A percentile compares a stretch with the other conserved stretches of the same genome.
These are phyloP conservation scores for Anthopleura xanthogrammica DNA, from an alignment of 92 coral and sea anemone genomes.

Conservation along the genomic window DNA sequence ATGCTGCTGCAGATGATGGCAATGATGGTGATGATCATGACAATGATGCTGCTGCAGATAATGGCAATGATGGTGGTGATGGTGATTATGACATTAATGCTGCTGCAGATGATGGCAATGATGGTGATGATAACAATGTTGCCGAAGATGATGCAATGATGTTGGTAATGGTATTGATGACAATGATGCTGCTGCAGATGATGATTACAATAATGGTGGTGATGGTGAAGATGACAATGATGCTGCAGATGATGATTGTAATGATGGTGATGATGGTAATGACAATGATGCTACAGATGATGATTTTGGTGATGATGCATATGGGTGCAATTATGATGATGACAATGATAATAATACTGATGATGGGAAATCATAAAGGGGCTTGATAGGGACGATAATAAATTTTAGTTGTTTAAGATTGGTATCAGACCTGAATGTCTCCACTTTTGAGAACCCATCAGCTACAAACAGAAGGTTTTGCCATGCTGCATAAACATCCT, in stretches of 20 bases:
- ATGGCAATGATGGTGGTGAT: too few relatives aligned
- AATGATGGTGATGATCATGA: neutral
- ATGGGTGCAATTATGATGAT: neutral
- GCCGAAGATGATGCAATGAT: too few relatives aligned
- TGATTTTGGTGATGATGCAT: too few relatives aligned
- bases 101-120: neutral
- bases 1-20: too few relatives aligned
- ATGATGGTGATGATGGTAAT: neutral
- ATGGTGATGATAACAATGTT: too few relatives aligned
- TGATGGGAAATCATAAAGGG: neutral
- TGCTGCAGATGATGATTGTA: too few relatives aligned
- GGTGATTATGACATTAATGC: too few relatives aligned
- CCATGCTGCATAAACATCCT: conserved; percentile 80
- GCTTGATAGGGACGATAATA: neutral
- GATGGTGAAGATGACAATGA: neutral
- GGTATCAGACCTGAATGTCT: conserved; percentile 69
- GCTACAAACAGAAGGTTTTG: conserved; percentile 55
- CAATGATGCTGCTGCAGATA: neutral
- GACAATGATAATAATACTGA: neutral
- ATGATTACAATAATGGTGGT: neutral
- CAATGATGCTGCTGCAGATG: neutral
- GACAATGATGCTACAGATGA: neutral
- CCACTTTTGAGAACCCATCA: conserved; percentile 40
- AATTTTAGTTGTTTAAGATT: neutral
- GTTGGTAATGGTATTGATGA: too few relatives aligned